phyloP scores from a whole-genome alignment of 2,113 vertebrate genomes.

The Gorsachius goisagi region DNA sequence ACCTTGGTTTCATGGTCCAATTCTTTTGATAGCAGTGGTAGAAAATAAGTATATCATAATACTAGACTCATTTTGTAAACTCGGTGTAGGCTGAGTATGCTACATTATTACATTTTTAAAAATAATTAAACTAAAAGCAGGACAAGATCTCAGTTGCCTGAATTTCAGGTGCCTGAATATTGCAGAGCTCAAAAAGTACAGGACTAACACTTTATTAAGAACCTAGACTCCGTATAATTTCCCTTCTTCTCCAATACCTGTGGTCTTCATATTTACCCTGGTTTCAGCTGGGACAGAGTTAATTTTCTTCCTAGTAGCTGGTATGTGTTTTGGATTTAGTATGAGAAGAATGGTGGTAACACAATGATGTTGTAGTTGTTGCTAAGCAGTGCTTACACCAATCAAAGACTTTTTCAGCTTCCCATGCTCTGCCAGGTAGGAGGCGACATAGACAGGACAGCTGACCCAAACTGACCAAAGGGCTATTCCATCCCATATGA shows the following conservation, averaged over 20 bases:
- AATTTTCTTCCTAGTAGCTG: too few species aligned
- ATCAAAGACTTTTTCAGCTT: too few species aligned
- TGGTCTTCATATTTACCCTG: background rate
- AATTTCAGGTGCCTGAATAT: background rate
- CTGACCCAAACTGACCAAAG: too few species aligned
- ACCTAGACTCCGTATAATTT: fast-evolving
- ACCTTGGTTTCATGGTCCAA: background rate
- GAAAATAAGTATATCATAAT: background rate
- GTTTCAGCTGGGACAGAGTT: too few species aligned
- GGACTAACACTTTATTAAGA: background rate
- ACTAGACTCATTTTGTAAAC: background rate
- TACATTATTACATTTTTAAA: background rate
- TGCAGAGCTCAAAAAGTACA: background rate
- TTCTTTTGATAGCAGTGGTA: background rate
- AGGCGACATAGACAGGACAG: too few species aligned
- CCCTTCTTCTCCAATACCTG: background rate
- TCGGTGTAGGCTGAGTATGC: background rate
- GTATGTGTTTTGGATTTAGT: too few species aligned
- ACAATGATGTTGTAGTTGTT: too few species aligned
- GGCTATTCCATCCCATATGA: too few species aligned
- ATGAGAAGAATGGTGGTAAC: too few species aligned
- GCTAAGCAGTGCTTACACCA: too few species aligned
- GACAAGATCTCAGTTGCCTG: background rate
- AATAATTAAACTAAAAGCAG: background rate
- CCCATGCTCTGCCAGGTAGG: too few species aligned